phyloP scores from a whole-genome alignment of 2,888 invertebrate genomes.

The Thecocarcelia acutangulata region DNA sequence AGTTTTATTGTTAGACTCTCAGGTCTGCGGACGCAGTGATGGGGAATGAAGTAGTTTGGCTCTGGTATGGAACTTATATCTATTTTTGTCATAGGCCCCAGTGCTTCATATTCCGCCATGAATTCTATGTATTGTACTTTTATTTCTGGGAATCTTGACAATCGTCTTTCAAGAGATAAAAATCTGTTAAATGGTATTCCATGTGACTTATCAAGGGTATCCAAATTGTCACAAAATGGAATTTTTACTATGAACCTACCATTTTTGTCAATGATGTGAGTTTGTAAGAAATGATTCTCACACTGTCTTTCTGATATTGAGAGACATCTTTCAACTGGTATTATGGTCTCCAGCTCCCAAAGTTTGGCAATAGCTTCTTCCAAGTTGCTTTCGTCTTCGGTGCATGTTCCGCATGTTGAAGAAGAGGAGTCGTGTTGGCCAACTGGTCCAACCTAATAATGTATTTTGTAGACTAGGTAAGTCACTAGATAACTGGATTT shows the following conservation, averaged over 20 bases:
- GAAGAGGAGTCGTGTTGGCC: background rate
- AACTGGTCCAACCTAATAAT: background rate
- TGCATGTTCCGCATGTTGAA: background rate
- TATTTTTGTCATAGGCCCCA: no score
- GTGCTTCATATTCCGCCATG: no score
- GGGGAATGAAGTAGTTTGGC: no score
- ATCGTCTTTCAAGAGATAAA: no score
- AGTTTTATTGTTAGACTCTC: no score
- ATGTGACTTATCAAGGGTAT: background rate
- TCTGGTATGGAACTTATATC: no score
- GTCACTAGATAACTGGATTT: background rate
- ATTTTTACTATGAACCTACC: background rate
- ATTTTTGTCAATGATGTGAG: slow-evolving; percentile 5
- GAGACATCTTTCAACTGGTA: background rate
- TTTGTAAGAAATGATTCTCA: background rate
- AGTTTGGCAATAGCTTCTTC: background rate
- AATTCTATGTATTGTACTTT: no score
- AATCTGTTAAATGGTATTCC: background rate
- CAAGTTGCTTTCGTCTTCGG: background rate
- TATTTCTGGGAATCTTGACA: no score
- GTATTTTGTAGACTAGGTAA: background rate
- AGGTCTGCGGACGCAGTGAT: no score
- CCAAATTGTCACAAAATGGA: background rate
- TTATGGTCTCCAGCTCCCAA: background rate
- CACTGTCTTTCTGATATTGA: background rate